Conservation (phyloP, 2,113 vertebrate species). For the Gorilla gorilla region DNA sequence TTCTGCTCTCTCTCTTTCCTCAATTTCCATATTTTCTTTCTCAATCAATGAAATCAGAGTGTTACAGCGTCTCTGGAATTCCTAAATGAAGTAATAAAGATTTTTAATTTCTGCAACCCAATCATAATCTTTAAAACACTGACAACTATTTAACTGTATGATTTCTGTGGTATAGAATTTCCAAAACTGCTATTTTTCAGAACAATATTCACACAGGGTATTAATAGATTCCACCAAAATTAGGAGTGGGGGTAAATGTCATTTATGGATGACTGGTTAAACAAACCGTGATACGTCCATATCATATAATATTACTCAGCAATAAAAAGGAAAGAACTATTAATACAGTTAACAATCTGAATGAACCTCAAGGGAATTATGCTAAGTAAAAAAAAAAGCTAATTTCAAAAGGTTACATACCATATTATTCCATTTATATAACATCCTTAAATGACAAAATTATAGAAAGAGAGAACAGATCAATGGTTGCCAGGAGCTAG, state of each 20-base stretch:
- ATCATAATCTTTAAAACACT: conserved; percentile 31
- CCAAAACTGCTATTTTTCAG: conserved; percentile 39
- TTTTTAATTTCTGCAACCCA: conserved; percentile 50
- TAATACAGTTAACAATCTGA: neutral
- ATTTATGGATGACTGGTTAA: neutral
- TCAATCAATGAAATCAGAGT: conserved; percentile 94
- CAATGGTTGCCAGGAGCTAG: neutral
- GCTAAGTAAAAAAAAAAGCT: neutral
- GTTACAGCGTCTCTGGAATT: conserved; percentile 94
- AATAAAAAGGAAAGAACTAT: conserved; percentile 18
- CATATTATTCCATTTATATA: conserved; percentile 13
- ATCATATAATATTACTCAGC: neutral
- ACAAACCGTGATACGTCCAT: neutral
- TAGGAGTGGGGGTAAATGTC: neutral
- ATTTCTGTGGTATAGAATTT: conserved; percentile 23
- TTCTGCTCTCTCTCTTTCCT: conserved; percentile 93
- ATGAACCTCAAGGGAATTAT: conserved; percentile 12
- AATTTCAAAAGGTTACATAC: neutral
- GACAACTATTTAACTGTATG: conserved; percentile 26
- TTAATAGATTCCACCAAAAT: neutral
- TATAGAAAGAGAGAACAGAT: neutral
- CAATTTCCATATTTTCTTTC: conserved; percentile 95
- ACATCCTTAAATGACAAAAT: conserved; percentile 40
- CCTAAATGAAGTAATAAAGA: conserved; percentile 82
- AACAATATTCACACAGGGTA: neutral